Evolutionary conservation across 2,113 vertebrate genomes (phyloP).

Genomic region (Cyanocitta stelleri): DNA sequence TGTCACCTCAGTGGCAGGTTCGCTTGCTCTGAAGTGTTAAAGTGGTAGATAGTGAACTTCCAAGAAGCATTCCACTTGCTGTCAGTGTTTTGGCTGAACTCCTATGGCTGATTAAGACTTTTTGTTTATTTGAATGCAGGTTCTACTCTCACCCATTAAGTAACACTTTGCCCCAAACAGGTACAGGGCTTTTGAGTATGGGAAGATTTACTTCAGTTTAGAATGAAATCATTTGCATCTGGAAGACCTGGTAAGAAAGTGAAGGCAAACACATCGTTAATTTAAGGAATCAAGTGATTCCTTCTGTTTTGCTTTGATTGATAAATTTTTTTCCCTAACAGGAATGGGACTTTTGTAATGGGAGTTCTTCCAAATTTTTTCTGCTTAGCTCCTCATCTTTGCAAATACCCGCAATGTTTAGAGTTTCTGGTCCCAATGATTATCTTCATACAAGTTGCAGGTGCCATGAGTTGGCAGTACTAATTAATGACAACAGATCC

Average conservation of each 20-base stretch:
- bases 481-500: not conserved
- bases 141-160: not conserved
- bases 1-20: not conserved
- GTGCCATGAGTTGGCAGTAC: not conserved
- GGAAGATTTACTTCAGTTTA: not conserved
- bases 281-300: not conserved
- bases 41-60: not conserved
- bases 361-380: not conserved
- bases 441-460: not conserved
- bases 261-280: not conserved
- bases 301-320: not conserved
- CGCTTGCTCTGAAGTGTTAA: not conserved
- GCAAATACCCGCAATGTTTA: not conserved
- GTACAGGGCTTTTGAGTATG: not conserved
- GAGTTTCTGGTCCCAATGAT: not conserved
- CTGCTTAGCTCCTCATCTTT: not conserved
- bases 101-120: not conserved
- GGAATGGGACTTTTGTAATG: not conserved
- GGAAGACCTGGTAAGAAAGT: not conserved
- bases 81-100: not conserved
- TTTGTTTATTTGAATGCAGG: not conserved
- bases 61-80: not conserved
- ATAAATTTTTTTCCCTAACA: not conserved
- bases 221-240: not conserved
- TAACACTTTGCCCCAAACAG: not conserved